phyloP scores from a whole-genome alignment of 2,888 invertebrate species.

The Ormia ochracea region DNA sequence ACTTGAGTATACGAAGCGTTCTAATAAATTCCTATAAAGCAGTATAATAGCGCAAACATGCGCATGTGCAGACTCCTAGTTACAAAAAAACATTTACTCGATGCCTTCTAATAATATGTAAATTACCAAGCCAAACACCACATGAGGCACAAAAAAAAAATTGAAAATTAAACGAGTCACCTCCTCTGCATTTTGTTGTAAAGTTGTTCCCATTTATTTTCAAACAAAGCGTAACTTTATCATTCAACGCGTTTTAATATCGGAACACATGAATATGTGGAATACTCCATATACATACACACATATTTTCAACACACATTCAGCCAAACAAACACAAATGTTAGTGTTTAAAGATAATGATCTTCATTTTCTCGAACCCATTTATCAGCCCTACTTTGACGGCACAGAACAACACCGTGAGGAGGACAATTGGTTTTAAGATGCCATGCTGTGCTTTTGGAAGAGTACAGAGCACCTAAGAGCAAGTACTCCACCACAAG shows the following conservation, averaged over 20 bases:
- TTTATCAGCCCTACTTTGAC: conserved; percentile 63
- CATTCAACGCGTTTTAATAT: conserved; percentile 37
- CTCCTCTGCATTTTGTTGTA: conserved; percentile 61
- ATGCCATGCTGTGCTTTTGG: conserved; percentile 58
- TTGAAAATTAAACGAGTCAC: conserved; percentile 35
- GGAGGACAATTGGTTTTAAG: conserved; percentile 62
- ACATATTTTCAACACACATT: too few species aligned
- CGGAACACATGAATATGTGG: not conserved
- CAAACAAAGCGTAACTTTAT: conserved; percentile 57
- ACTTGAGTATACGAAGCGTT: not conserved
- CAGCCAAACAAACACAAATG: conserved; percentile 4
- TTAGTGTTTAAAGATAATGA: conserved; percentile 58
- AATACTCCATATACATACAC: not conserved
- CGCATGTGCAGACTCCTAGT: conserved; percentile 8
- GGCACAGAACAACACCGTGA: conserved; percentile 48
- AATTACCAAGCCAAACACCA: conserved; percentile 59
- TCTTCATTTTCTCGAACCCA: conserved; percentile 62
- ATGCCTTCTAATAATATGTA: conserved; percentile 57
- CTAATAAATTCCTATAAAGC: conserved; percentile 38
- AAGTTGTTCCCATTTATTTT: conserved; percentile 60
- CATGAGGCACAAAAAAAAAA: conserved; percentile 39
- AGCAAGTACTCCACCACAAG: conserved; percentile 5
- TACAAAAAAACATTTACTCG: conserved; percentile 23
- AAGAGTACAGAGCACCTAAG: conserved; percentile 27
- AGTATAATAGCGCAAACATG: conserved; percentile 15